Base-by-base conservation (phyloP, 1,140 invertebrate genomes). In the Drosophila sechellia region DNA sequence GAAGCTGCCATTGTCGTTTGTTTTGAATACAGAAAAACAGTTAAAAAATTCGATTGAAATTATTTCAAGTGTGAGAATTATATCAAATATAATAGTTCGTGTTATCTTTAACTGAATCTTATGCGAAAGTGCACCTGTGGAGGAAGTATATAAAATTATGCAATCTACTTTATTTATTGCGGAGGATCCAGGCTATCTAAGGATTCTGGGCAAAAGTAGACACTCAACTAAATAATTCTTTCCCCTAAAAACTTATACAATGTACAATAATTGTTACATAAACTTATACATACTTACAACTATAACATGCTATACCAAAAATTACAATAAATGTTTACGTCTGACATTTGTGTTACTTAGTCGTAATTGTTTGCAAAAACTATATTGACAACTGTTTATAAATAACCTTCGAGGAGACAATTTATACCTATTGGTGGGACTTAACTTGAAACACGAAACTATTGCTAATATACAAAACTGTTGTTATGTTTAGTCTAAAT, bases 401-500 rank as follows among this genome's bases (percentile, higher is more conserved):
- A 69, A 63, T 60, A 45, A 70, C 56, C 39, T 64, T 70, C 37
- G 35, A 49, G 61, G 15, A 20, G 56, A 45, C 25, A 58, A 70
- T 37, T 45, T 53, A 56, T 46, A 74, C 25, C 40, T 60, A 64
- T 76, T 76, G 65, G 64, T 71, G 57, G 55, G 45, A 58, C 52
- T 43, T 43, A 60, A 60, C 43, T 42, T 69, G 66, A 63, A 70
- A 50, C 58, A 68, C 48, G 48, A 87, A 77, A 83, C 71, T 79
- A 89, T 66, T 89, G 66, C 79, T 81, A 89, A 69, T 79, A 87
- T 79, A 89, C 66, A 83, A 78, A 83, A 83, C 76, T 89, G 84
- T 87, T 86, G 83, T 86, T 86, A 86, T 86, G 76, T 87, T 86
- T 87, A 87, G 83, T 86, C 83, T 66, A 72, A 86, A 64, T 72